phyloP scores from a whole-genome alignment of 2,888 invertebrate genomes.

The Cantharis flavilabris region DNA sequence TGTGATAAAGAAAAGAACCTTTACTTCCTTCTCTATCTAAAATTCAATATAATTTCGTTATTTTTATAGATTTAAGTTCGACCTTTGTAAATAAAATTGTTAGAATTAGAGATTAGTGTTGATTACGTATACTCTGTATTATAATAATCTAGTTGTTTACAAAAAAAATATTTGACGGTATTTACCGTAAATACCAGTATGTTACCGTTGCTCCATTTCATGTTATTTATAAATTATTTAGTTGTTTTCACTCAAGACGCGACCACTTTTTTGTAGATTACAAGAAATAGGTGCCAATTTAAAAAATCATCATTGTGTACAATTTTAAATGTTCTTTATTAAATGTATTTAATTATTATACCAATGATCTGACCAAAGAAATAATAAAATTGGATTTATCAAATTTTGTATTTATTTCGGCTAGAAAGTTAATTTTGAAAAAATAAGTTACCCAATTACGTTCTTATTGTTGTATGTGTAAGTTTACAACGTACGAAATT shows the following conservation, averaged over 20 bases:
- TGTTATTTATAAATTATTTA: slow-evolving; percentile 35
- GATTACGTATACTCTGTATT: slow-evolving; percentile 43
- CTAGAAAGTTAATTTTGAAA: slow-evolving; percentile 29
- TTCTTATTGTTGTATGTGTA: slow-evolving; percentile 45
- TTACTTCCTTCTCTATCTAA: slow-evolving; percentile 20
- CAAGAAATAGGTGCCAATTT: slow-evolving; percentile 51
- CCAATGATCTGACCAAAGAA: slow-evolving; percentile 74
- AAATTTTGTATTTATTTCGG: slow-evolving; percentile 14
- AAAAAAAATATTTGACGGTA: slow-evolving; percentile 40
- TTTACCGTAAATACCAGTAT: slow-evolving; percentile 37
- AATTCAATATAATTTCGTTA: slow-evolving; percentile 23
- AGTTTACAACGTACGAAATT: slow-evolving; percentile 59
- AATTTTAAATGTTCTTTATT: slow-evolving; percentile 46
- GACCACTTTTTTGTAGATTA: slow-evolving; percentile 26
- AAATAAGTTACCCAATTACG: slow-evolving; percentile 35
- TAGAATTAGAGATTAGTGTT: slow-evolving; percentile 45
- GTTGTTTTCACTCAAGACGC: slow-evolving; percentile 20
- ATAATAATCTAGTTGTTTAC: slow-evolving; percentile 44
- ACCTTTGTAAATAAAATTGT: slow-evolving; percentile 44
- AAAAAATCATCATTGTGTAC: slow-evolving; percentile 42
- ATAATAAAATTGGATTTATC: slow-evolving; percentile 41
- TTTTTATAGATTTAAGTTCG: slow-evolving; percentile 21
- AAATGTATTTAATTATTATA: slow-evolving; percentile 53
- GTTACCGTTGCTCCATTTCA: slow-evolving; percentile 42
- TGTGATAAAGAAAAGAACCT: not conserved